These are phyloP conservation scores for Tiliqua scincoides DNA, from an alignment of 2,113 vertebrate genomes.

Conservation along the genomic window DNA sequence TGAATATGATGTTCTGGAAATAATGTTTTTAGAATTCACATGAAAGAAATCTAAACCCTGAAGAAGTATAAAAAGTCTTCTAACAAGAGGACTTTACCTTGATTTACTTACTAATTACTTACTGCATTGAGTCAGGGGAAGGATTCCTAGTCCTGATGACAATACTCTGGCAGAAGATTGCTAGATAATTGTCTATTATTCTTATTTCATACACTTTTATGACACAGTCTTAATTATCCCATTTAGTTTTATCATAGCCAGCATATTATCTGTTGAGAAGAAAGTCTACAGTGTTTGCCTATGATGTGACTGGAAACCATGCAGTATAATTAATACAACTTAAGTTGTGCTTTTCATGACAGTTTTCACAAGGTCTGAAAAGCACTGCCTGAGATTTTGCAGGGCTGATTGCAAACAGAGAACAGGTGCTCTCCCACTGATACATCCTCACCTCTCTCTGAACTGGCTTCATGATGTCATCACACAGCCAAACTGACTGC, in stretches of 20 bases:
- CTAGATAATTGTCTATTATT: conserved; percentile 11
- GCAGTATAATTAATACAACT: conserved; percentile 52
- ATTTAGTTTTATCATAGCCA: background rate
- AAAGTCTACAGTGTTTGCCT: conserved; percentile 60
- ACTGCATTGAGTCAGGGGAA: background rate
- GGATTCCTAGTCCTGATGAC: background rate
- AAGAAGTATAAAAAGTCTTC: too few relatives aligned
- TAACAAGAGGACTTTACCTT: too few relatives aligned
- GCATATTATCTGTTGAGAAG: conserved; percentile 53
- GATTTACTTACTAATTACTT: background rate
- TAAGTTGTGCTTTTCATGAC: conserved; percentile 10
- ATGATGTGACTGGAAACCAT: conserved; percentile 57
- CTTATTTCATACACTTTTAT: conserved; percentile 18
- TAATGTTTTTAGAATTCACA: background rate
- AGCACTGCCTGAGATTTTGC: background rate
- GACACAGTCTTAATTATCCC: conserved; percentile 36
- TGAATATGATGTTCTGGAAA: background rate
- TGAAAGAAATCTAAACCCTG: background rate
- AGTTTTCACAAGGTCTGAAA: background rate
- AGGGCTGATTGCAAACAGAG: background rate
- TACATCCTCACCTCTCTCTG: background rate
- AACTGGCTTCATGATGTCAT: background rate
- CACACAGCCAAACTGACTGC: background rate
- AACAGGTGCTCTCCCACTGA: background rate
- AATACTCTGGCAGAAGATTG: background rate